Evolutionary conservation across 2,797 vertebrate genomes (phyloP).

Genomic region (Mus caroli): DNA sequence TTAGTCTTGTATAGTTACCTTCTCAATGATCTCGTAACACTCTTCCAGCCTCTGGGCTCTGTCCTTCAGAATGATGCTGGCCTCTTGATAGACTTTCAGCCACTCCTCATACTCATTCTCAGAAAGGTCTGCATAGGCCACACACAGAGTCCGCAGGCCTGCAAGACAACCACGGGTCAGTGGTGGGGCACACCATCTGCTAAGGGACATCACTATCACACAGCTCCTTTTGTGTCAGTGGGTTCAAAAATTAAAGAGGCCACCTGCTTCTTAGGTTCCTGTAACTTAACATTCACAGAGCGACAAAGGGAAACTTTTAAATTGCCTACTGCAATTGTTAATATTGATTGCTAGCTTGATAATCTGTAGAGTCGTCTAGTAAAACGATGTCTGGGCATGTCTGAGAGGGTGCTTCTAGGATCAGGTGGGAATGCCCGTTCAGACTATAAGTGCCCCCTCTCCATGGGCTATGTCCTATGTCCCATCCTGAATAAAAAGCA

Average conservation of each 20-base stretch:
- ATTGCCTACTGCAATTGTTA: neutral
- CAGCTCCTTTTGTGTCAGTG: neutral
- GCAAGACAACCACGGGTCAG: constrained; percentile 5
- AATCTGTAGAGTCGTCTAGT: neutral
- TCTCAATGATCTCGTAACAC: constrained; percentile 97
- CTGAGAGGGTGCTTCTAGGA: neutral
- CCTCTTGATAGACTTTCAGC: constrained; percentile 93
- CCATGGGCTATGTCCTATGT: neutral
- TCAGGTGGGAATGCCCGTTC: neutral
- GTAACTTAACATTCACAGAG: neutral
- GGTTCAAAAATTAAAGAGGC: neutral
- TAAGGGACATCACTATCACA: neutral
- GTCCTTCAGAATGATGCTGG: constrained; percentile 95
- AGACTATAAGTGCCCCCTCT: neutral
- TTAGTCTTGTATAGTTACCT: constrained; percentile 86
- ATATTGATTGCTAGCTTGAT: neutral
- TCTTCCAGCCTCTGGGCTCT: constrained; percentile 95
- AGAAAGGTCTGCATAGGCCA: constrained; percentile 96
- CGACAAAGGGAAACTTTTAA: neutral
- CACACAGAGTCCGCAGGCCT: constrained; percentile 97
- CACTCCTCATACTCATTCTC: constrained; percentile 94
- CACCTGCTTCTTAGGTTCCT: neutral
- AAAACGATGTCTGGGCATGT: neutral
- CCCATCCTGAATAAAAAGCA: neutral
- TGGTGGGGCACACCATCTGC: rapidly evolving